These are phyloP conservation scores for Sinocyclocheilus maitianheensis DNA, from an alignment of 2,113 vertebrate species.

Conservation along the genomic window DNA sequence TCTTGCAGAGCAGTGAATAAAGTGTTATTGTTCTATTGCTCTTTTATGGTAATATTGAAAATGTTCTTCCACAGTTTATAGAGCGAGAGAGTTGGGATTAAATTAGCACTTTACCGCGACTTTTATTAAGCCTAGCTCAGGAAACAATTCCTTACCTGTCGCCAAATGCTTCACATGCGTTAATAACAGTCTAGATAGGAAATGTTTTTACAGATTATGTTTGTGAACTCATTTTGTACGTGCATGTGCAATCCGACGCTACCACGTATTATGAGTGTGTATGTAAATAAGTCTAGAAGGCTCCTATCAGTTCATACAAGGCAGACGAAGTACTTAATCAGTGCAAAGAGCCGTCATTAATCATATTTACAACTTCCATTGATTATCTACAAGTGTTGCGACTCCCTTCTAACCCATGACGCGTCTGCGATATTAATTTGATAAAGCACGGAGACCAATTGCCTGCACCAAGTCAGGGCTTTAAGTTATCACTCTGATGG, in stretches of 20 bases:
- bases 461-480: slow-evolving; percentile 69
- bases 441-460: slow-evolving; percentile 51
- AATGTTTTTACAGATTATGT: slow-evolving; percentile 30
- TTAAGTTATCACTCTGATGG: slow-evolving; percentile 76
- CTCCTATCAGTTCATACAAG: slow-evolving; percentile 63
- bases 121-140: slow-evolving; percentile 13
- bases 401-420: slow-evolving; percentile 66
- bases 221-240: slow-evolving; percentile 19
- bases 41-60: not conserved
- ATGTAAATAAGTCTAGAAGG: slow-evolving; percentile 53
- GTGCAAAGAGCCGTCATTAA: slow-evolving; percentile 66
- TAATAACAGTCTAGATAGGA: slow-evolving; percentile 19
- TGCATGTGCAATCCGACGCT: slow-evolving; percentile 15
- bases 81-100: not conserved
- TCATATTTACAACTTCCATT: slow-evolving; percentile 82
- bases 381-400: slow-evolving; percentile 71
- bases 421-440: slow-evolving; percentile 69
- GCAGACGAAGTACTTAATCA: slow-evolving; percentile 75
- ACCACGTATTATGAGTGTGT: slow-evolving; percentile 20
- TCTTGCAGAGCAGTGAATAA: not conserved
- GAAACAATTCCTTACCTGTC: slow-evolving; percentile 26
- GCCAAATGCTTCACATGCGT: not conserved
- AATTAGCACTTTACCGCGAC: slow-evolving; percentile 2
- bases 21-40: not conserved
- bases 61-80: not conserved